Conservation (phyloP, 53 echinoderm and acorn worm species). For the Astropecten irregularis region DNA sequence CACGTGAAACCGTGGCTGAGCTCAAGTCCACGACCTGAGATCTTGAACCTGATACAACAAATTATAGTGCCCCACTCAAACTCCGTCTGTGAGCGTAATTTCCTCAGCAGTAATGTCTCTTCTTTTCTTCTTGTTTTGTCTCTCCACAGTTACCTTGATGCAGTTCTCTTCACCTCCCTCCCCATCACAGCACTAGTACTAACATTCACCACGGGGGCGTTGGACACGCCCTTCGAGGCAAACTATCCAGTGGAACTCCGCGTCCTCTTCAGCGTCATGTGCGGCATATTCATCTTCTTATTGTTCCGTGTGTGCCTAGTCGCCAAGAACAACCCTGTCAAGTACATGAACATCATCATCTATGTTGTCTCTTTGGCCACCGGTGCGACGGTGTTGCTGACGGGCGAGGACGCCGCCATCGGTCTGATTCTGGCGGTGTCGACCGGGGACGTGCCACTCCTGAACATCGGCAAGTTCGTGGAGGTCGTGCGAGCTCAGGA, state of each 20-base stretch:
- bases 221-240: slow-evolving; percentile 27
- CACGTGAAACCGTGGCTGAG: too few relatives aligned
- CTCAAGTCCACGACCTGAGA: too few relatives aligned
- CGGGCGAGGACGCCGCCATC: slow-evolving; percentile 67
- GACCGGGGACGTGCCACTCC: slow-evolving; percentile 62
- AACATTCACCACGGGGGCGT: slow-evolving; percentile 34
- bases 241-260: slow-evolving; percentile 27
- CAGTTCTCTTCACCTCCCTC: slow-evolving; percentile 18
- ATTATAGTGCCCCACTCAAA: too few relatives aligned
- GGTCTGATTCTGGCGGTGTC: slow-evolving; percentile 71
- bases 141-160: slow-evolving; percentile 57
- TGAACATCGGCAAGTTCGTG: slow-evolving; percentile 65
- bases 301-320: slow-evolving; percentile 43
- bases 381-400: slow-evolving; percentile 48
- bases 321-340: slow-evolving; percentile 49
- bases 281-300: slow-evolving; percentile 54
- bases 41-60: too few relatives aligned
- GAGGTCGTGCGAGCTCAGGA: slow-evolving; percentile 58
- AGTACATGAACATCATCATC: slow-evolving; percentile 66
- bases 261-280: slow-evolving; percentile 15
- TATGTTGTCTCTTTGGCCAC: slow-evolving; percentile 70
- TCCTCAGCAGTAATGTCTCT: too few relatives aligned
- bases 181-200: slow-evolving; percentile 30
- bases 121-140: too few relatives aligned
- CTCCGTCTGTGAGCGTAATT: too few relatives aligned